Base-by-base conservation (phyloP, 1,140 invertebrate genomes). In the Acyrthosiphon pisum region DNA sequence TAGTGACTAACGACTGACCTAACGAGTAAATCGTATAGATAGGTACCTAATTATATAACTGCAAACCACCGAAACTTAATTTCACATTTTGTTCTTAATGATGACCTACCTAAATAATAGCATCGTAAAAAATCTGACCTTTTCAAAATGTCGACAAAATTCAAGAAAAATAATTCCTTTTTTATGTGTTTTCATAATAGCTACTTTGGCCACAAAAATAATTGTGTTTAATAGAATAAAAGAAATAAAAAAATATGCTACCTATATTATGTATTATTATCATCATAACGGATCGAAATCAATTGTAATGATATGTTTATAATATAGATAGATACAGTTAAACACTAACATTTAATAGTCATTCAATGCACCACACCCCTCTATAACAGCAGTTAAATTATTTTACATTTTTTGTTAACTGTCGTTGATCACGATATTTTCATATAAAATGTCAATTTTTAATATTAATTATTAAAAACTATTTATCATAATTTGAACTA, bases 71-170 rank as follows among this genome's bases (percentile, higher is more conserved):
- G 23, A 68, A n/a, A 68, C 60, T 4, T 4, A 86, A 30, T 26
- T 41, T 86, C 26, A 14, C 30, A 86, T 46, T 86, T 86, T 86
- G 26, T 86, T 46, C 14, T 46, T 46, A 86, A 86, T 86, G 23
- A 86, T 11, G 44, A 53, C 50, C 50, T 44, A 53, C 50, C 50
- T 44, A 46, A 84, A 41, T 44, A 86, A 86, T 44, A 44, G 35
- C 37, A 18, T 53, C 30, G 35, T 90, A 90, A 90, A 53, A 56
- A 35, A 44, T 35, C 35, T 26, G 37, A 90, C n/a, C 88, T 90
- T 90, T 90, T 53, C 1, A 44, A 90, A 89, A 90, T 90, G 48
- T 90, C n/a, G 48, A 90, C 14, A 90, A 56, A 23, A 53, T 46
- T 6, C 30, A 30, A 50, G 46, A 48, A 50, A 48, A 35, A 50